Evolutionary conservation across 2,113 vertebrate genomes (phyloP).

Genomic region (Rhea americana): DNA sequence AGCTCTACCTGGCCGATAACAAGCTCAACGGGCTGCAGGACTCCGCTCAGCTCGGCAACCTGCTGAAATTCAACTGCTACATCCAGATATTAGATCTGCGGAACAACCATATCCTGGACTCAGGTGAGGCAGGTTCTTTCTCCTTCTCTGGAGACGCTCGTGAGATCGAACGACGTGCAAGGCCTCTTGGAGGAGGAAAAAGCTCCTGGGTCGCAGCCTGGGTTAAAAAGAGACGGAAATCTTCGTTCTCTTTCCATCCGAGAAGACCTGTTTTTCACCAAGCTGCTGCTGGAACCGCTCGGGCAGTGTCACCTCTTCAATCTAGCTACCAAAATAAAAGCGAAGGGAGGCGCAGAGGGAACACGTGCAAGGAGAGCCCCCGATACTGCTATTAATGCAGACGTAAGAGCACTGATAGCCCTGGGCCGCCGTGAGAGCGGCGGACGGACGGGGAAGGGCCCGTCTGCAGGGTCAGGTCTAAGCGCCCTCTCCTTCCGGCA

Average conservation of each 20-base stretch:
- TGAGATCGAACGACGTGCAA: background rate
- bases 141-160: too few relatives aligned
- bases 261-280: background rate
- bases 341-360: background rate
- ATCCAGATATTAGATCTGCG: constrained; percentile 92
- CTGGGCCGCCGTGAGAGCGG: background rate
- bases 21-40: constrained; percentile 93
- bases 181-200: background rate
- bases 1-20: constrained; percentile 93
- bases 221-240: background rate
- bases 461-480: background rate
- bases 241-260: too few relatives aligned
- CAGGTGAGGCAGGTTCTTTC: constrained; percentile 74
- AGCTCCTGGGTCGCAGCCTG: background rate
- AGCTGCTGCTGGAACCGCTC: background rate
- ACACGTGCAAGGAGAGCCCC: background rate
- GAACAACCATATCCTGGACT: constrained; percentile 93
- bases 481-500: background rate
- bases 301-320: background rate
- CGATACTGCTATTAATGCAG: background rate
- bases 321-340: background rate
- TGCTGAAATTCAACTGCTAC: constrained; percentile 94
- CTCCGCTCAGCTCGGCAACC: constrained; percentile 91
- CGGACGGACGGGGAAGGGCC: too few relatives aligned
- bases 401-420: background rate